These are phyloP conservation scores for Ornithoptera priamus DNA, from an alignment of 2,888 invertebrate species.

Conservation along the genomic window DNA sequence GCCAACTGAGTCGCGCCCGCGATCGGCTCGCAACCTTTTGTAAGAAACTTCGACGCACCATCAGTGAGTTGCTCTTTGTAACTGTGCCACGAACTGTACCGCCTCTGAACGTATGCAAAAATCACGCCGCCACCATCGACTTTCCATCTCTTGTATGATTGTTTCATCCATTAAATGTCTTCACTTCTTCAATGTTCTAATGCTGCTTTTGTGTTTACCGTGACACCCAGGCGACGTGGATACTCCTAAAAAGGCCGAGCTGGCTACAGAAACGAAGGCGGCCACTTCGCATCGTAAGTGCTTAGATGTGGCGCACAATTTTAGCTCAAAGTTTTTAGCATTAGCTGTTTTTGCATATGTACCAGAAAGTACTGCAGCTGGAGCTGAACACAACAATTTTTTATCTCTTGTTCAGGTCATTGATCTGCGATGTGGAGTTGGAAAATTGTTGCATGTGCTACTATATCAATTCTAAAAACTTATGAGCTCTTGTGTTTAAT, in stretches of 20 bases:
- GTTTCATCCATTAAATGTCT: conserved; percentile 39
- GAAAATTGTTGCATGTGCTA: conserved; percentile 20
- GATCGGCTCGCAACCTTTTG: conserved; percentile 72
- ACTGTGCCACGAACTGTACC: conserved; percentile 10
- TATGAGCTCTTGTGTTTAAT: conserved; percentile 20
- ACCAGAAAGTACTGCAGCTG: conserved; percentile 14
- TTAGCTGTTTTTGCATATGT: conserved; percentile 31
- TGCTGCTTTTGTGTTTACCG: conserved; percentile 77
- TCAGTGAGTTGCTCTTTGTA: conserved; percentile 63
- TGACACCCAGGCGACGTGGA: conserved; percentile 77
- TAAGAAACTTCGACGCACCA: conserved; percentile 75
- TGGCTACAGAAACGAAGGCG: conserved; percentile 74
- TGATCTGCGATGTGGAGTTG: conserved; percentile 10
- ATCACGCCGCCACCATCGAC: conserved; percentile 22
- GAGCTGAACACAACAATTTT: conserved; percentile 17
- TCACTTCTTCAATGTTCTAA: conserved; percentile 67
- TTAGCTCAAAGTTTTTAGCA: conserved; percentile 42
- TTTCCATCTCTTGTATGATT: conserved; percentile 24
- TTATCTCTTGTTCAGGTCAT: conserved; percentile 15
- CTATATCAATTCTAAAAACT: conserved; percentile 6
- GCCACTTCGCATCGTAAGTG: conserved; percentile 77
- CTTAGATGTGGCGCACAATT: conserved; percentile 68
- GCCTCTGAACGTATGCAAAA: conserved; percentile 16
- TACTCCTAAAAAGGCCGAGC: conserved; percentile 75
- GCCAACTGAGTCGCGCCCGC: conserved; percentile 71